Base-by-base conservation (phyloP, 2,113 vertebrate species). In the Clupea harengus region DNA sequence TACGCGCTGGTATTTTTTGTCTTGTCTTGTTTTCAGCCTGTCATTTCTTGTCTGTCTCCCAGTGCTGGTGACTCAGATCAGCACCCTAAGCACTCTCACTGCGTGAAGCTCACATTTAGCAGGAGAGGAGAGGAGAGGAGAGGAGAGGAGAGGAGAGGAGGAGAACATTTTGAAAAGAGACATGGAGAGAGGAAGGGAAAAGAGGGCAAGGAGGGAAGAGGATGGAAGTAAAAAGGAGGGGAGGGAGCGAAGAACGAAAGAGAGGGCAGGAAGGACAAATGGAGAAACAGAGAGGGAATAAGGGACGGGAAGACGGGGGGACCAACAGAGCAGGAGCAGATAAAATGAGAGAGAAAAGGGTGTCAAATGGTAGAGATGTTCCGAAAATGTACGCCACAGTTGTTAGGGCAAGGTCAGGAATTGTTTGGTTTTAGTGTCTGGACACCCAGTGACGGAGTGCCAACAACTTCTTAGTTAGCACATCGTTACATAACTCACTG, bases 61-160 rank as follows among this genome's bases (percentile, higher is more conserved):
- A 45, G 50, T 82, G 84, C 75, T 81, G 75, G 88, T 89, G 89
- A 89, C 88, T 89, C 88, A 91, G 85, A 87, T 81, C 44, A 81
- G 84, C 52, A 32, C 82, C 88, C 72, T 82, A 82, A 86, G 82
- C 85, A 67, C 67, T 83, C 78, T 22, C n/a, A 50, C 81, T 25
- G 54, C 18, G 84, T 45, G 82, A 25, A 75, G 83, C 57, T 86
- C 57, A 67, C 45, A 18, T 20, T 78, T 78, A 78, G 72, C 72
- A 78, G 32, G 11, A 11, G 32, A 78, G 28, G 13, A 28, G 25
- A 20, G 25, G 44, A 72, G 17, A 60, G 50, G 17, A 11, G 6
- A 13, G 2, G 28, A 57, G 28, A 18, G 47, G 28, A 54, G 22
- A 39, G 22, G 67, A 60, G 22, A 47, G 20, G 2, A n/a, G 22